These are phyloP conservation scores for Stichopus horrens DNA, from an alignment of 53 echinoderm and acorn worm species.

Conservation along the genomic window DNA sequence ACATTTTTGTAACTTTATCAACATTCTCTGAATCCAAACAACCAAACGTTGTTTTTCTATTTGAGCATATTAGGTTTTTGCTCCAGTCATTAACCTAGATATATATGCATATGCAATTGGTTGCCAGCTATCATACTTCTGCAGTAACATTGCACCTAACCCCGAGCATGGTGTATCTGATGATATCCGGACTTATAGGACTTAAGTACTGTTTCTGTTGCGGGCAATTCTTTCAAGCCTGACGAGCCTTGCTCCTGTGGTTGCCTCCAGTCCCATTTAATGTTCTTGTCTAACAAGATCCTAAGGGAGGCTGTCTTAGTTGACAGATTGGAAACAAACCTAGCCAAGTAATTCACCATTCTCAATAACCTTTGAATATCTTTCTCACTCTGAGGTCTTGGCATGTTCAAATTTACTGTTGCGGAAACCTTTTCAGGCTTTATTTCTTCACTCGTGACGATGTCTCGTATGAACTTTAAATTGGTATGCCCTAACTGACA, in stretches of 20 bases:
- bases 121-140: slow-evolving; percentile 6
- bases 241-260: slow-evolving; percentile 38
- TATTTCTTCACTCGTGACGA: not conserved
- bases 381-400: slow-evolving; percentile 48
- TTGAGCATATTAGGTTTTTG: slow-evolving; percentile 54
- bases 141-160: slow-evolving; percentile 51
- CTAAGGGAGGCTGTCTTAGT: slow-evolving; percentile 52
- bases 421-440: slow-evolving; percentile 62
- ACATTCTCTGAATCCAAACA: slow-evolving; percentile 54
- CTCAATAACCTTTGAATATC: slow-evolving; percentile 59
- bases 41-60: slow-evolving; percentile 60
- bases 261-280: slow-evolving; percentile 52
- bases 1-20: slow-evolving; percentile 63
- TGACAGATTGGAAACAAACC: slow-evolving; percentile 56
- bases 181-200: not conserved
- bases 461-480: slow-evolving; percentile 52
- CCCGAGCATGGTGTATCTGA: slow-evolving; percentile 52
- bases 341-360: slow-evolving; percentile 60
- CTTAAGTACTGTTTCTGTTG: not conserved
- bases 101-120: slow-evolving; percentile 58
- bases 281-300: slow-evolving; percentile 42
- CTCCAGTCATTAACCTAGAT: slow-evolving; percentile 49
- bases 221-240: slow-evolving; percentile 33
- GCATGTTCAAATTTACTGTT: slow-evolving; percentile 52
- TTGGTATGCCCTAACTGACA: not conserved